Conservation (phyloP, 2,888 invertebrate genomes). For the Epinotia ramella region DNA sequence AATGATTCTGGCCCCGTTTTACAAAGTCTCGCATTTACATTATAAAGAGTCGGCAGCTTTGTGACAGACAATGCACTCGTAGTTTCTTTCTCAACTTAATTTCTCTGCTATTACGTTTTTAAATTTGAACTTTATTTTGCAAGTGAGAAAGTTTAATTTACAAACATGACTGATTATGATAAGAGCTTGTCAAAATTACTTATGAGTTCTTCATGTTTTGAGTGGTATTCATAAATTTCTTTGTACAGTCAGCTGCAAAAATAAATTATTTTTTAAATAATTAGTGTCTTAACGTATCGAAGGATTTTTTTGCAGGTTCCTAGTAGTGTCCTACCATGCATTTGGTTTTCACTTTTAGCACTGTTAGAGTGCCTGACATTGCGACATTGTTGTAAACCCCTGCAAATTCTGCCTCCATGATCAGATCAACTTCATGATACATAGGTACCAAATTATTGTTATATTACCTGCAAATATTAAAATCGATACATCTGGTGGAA, state of each 20-base stretch:
- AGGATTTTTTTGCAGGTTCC: no score
- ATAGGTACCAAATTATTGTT: no score
- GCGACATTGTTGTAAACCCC: no score
- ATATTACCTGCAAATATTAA: background rate
- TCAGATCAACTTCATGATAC: no score
- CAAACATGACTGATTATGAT: background rate
- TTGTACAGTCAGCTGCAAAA: background rate
- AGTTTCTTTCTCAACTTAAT: conserved; percentile 7
- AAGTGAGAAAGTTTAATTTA: background rate
- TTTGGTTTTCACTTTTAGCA: no score
- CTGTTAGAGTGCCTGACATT: no score
- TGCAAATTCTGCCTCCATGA: no score
- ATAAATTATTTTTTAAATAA: background rate
- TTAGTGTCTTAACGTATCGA: background rate
- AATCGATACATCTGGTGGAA: no score
- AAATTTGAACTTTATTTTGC: conserved; percentile 4
- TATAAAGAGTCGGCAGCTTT: conserved; percentile 22
- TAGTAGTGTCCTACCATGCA: no score
- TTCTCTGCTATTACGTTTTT: background rate
- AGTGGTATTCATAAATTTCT: background rate
- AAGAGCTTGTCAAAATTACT: background rate
- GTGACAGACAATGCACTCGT: background rate
- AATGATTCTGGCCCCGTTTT: conserved; percentile 15
- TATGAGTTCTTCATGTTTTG: background rate
- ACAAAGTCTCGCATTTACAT: conserved; percentile 15